Evolutionary conservation across 1,140 invertebrate species (phyloP), one percentile per base, ranked within the genome.

Genomic region (Centruroides sculpturatus): DNA sequence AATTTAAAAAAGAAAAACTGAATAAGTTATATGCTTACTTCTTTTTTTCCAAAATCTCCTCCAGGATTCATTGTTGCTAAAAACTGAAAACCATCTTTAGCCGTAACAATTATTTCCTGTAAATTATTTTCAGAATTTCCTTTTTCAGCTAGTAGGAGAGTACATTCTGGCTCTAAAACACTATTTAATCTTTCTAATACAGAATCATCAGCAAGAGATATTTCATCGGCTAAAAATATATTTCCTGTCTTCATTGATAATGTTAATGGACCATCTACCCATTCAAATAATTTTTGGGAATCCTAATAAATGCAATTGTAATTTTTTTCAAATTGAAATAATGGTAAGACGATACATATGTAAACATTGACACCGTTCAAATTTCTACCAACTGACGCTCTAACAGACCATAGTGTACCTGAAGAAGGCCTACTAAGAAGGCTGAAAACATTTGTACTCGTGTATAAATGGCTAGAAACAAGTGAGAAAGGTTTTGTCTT

Each of bases 41-140:
- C 97, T 76, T 99, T 99, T 72, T 99, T 99, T 0, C 97, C 97
- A 76, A 91, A 99, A 80, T 99, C 97, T 9, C 97, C 96, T 13
- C 94, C 94, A 34, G 97, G 97, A 79, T 99, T 99, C 97, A 99
- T 99, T 0, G 97, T 99, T 7, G 92, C 92, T 59, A 99, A 82
- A 68, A 99, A 89, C 64, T 89, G 82, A 72, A 99, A 99, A 10
- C 82, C 79, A 11, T 82, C 68, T 62, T 83, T 69, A 0, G 96
- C 95, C 46, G 78, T 76, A 47, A 92, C 81, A 3, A 85, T 73
- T 56, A 78, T 71, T 8, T 63, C 61, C n/a, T 69, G 64, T 49
- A 72, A 71, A 47, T 68, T 69, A 34, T 85, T 85, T 72, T 52
- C 60, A 11, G 34, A 34, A 51, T 36, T 46, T 56, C 61, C 41